Conservation (phyloP, 2,888 invertebrate genomes). For the Frankliniella fusca region DNA sequence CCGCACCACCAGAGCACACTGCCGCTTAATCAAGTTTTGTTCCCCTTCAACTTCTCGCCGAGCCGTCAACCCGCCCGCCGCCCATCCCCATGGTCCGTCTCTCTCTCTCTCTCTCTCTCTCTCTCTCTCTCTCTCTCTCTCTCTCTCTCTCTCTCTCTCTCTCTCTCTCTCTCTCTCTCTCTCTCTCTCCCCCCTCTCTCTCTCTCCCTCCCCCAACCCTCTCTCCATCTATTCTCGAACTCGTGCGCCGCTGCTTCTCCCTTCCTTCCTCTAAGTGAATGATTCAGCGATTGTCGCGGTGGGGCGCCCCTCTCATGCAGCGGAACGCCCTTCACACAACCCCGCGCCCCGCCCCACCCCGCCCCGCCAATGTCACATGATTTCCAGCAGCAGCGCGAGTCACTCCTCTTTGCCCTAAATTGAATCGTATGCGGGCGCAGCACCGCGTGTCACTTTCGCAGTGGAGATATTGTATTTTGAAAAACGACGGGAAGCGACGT, state of each 20-base stretch:
- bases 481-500: neutral
- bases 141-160: neutral
- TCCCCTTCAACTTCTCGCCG: neutral
- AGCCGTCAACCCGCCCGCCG: neutral
- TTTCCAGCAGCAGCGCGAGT: neutral
- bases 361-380: neutral
- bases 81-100: neutral
- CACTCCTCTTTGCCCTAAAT: neutral
- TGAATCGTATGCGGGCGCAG: neutral
- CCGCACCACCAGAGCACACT: neutral
- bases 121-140: neutral
- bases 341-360: neutral
- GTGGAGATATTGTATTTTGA: neutral
- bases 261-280: neutral
- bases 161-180: neutral
- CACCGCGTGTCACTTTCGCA: neutral
- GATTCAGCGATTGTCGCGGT: neutral
- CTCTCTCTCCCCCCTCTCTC: neutral
- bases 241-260: no score
- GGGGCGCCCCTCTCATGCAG: neutral
- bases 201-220: no score
- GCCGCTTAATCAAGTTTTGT: slow-evolving; percentile 7
- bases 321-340: neutral
- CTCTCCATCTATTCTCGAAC: no score
- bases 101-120: neutral